Evolutionary conservation across 2,888 invertebrate genomes (phyloP).

Genomic region (Tetramorium bicarinatum): DNA sequence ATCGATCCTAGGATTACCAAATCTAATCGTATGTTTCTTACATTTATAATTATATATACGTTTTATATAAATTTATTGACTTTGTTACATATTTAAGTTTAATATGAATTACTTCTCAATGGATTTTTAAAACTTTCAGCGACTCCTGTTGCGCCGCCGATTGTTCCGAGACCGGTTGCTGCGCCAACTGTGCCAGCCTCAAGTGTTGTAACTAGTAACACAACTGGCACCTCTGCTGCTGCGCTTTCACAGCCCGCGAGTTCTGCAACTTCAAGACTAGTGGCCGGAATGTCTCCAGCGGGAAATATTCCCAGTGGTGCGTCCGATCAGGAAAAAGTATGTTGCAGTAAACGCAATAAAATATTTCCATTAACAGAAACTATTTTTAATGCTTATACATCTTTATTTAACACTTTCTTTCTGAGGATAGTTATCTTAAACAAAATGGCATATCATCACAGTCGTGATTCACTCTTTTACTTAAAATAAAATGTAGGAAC

Average conservation of each 20-base stretch:
- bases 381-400: neutral
- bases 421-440: neutral
- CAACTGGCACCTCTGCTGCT: constrained; percentile 74
- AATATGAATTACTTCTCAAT: neutral
- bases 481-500: neutral
- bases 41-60: neutral
- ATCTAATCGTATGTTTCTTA: constrained; percentile 83
- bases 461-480: neutral
- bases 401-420: neutral
- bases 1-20: constrained; percentile 91
- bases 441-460: neutral
- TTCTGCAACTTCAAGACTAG: constrained; percentile 88
- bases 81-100: neutral
- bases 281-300: constrained; percentile 88
- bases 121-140: constrained; percentile 60
- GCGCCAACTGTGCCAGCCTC: constrained; percentile 80
- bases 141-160: constrained; percentile 77
- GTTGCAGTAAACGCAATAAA: neutral
- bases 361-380: neutral
- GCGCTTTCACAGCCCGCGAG: constrained; percentile 85
- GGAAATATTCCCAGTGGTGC: constrained; percentile 91
- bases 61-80: constrained; percentile 8
- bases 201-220: constrained; percentile 71
- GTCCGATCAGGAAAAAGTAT: constrained; percentile 96
- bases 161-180: constrained; percentile 82